Base-by-base conservation (phyloP, 2,888 invertebrate species). In the Drosophila mimica region DNA sequence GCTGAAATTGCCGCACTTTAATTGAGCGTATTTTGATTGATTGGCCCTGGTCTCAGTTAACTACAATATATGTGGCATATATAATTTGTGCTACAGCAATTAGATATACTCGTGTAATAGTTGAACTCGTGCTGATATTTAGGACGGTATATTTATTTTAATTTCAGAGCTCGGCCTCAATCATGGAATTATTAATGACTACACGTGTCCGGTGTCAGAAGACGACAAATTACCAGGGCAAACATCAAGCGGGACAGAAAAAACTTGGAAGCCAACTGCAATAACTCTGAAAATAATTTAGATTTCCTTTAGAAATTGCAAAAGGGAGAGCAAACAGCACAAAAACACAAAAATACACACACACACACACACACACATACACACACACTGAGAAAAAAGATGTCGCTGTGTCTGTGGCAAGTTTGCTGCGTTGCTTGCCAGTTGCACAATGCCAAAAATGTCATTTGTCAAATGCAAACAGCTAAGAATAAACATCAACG, bases 401-500 rank as follows among this genome's bases (percentile, higher is more conserved):
- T 64, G 75, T 38, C 58, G 59, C 46, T 59, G 65, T 63, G 66
- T 66, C 60, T 62, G 70, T 69, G 72, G 78, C 74, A 77, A 74
- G 68, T 84, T 70, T 58, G 68, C 79, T 75, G 70, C 72, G 63
- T 73, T 61, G 81, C 67, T 81, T 69, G 74, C 69, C 74, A 74
- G 82, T 74, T 90, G 82, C 80, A 87, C 88, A 90, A 88, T 76
- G 90, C 84, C 88, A 89, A 89, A 90, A 86, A 86, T 89, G 86
- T 90, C 86, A 86, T 86, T 86, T 86, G 90, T 86, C 89, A 86
- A 86, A 90, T 89, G 89, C 90, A 86, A 86, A 88, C 86, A 90
- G 90, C 90, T 79, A 88, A 86, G 89, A 88, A 86, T 90, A 90
- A 84, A 87, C 89, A 89, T 90, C 89, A 90, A 86, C 85, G 90